Conservation (phyloP, 2,113 vertebrate genomes). For the Herpetotheres cachinnans region DNA sequence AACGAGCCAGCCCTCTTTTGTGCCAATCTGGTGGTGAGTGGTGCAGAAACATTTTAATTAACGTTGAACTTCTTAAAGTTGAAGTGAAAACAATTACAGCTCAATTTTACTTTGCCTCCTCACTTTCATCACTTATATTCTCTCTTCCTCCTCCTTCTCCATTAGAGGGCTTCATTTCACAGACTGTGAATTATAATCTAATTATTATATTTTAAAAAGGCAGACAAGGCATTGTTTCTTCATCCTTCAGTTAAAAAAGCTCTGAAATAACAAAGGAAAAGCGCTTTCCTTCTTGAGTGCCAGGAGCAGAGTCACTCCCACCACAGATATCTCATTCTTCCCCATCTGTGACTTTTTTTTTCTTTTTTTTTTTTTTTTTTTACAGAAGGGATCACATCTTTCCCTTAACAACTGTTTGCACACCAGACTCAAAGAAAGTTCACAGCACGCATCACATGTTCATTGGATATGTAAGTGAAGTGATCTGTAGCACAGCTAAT, state of each 20-base stretch:
- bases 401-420: slow-evolving; percentile 69
- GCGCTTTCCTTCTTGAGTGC: background rate
- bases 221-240: slow-evolving; percentile 62
- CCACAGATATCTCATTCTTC: slow-evolving; percentile 33
- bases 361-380: background rate
- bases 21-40: slow-evolving; percentile 71
- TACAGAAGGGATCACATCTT: slow-evolving; percentile 44
- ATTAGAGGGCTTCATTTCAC: slow-evolving; percentile 77
- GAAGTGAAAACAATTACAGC: slow-evolving; percentile 80
- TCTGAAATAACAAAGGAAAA: slow-evolving; percentile 54
- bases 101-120: slow-evolving; percentile 75
- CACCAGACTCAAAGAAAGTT: slow-evolving; percentile 72
- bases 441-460: slow-evolving; percentile 67
- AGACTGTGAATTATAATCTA: slow-evolving; percentile 75
- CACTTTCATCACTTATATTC: slow-evolving; percentile 66
- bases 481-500: slow-evolving; percentile 85
- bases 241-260: slow-evolving; percentile 61
- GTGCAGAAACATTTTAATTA: slow-evolving; percentile 80
- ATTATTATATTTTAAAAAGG: slow-evolving; percentile 64
- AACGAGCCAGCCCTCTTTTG: slow-evolving; percentile 2
- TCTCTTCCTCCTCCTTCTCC: slow-evolving; percentile 72
- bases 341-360: background rate
- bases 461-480: slow-evolving; percentile 79
- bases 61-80: slow-evolving; percentile 77
- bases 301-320: slow-evolving; percentile 4